Conservation (phyloP, 2,113 vertebrate species). For the Orientallactaga bullata region DNA sequence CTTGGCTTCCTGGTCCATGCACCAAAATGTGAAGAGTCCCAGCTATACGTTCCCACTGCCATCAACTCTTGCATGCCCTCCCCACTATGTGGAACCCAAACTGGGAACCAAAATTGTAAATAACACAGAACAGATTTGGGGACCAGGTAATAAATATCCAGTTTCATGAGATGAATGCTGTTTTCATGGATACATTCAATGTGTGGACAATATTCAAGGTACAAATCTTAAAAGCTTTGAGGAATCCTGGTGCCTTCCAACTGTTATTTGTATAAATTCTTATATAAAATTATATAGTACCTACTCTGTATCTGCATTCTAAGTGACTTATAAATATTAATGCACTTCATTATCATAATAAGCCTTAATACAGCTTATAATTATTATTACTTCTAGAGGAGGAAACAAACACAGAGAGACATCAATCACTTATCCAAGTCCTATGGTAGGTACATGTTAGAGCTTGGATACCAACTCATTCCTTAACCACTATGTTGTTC, state of each 20-base stretch:
- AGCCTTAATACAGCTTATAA: not conserved
- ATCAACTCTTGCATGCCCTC: not conserved
- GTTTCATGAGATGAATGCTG: not conserved
- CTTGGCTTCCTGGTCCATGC: not conserved
- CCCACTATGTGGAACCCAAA: not conserved
- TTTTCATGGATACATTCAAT: not conserved
- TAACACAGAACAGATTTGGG: not conserved
- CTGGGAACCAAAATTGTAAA: not conserved
- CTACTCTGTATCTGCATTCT: not conserved
- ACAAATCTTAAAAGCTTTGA: slow-evolving; percentile 1
- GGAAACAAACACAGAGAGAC: not conserved
- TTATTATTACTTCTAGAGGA: not conserved
- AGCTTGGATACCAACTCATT: not conserved
- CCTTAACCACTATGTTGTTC: not conserved
- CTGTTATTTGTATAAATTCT: not conserved
- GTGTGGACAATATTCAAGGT: not conserved
- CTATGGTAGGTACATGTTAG: not conserved
- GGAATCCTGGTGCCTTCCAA: not conserved
- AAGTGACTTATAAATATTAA: slow-evolving; percentile 29
- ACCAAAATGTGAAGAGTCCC: not conserved
- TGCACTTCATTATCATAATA: not conserved
- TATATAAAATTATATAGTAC: not conserved
- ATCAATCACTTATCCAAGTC: not conserved
- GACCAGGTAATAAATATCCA: not conserved
- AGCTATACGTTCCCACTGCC: not conserved